Percentiles rank a stretch among this genome's conserved stretches.
Conservation (phyloP, 1,140 invertebrate genomes). For the Drosophila eugracilis region DNA sequence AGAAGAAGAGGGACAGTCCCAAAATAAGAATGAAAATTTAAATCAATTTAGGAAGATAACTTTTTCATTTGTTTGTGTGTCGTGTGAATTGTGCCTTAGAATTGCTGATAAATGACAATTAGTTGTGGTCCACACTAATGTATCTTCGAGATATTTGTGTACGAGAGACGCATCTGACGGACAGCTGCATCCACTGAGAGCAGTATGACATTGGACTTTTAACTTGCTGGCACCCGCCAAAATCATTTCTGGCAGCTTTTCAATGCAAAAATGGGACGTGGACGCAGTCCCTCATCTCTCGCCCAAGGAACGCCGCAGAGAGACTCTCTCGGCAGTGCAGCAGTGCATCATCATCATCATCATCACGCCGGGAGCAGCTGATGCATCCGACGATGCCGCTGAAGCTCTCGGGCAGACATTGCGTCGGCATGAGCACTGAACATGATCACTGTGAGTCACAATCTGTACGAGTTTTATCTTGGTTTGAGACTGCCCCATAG, state of each 20-base stretch:
- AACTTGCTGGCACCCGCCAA: conserved; percentile 38
- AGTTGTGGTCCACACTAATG: conserved; percentile 32
- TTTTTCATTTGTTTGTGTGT: conserved; percentile 32
- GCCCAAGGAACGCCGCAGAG: neutral
- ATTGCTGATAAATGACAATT: conserved; percentile 71
- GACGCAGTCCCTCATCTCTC: conserved; percentile 17
- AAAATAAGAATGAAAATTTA: conserved; percentile 46
- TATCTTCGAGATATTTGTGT: conserved; percentile 48
- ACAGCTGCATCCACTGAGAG: conserved; percentile 36
- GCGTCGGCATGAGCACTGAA: conserved; percentile 58
- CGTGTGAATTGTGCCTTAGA: conserved; percentile 46
- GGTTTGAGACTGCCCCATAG: neutral
- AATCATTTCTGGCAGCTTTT: conserved; percentile 64
- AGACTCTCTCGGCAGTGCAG: neutral
- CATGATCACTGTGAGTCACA: conserved; percentile 38
- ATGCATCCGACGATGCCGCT: conserved; percentile 22
- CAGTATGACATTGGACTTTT: conserved; percentile 74
- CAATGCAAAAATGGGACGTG: conserved; percentile 54
- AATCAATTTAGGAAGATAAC: conserved; percentile 55
- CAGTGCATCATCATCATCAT: conserved; percentile 17
- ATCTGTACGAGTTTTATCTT: neutral
- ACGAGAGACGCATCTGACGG: conserved; percentile 38
- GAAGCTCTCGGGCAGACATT: conserved; percentile 42
- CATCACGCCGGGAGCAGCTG: conserved; percentile 27
- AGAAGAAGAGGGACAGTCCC: conserved; percentile 19